Conservation (phyloP, 2,113 vertebrate genomes). For the Poecilia latipinna region DNA sequence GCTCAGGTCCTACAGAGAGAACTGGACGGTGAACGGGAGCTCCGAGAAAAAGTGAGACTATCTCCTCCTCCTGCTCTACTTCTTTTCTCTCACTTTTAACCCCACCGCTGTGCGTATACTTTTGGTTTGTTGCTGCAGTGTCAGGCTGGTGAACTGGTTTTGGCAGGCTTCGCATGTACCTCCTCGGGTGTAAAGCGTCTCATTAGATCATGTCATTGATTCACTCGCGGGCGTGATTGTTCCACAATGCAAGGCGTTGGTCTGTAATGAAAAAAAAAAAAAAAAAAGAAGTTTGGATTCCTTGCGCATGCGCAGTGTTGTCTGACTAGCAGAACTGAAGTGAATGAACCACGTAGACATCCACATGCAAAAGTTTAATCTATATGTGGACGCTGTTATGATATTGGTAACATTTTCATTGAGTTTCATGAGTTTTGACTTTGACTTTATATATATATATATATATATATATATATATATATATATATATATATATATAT, state of each 20-base stretch:
- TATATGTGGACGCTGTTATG: neutral
- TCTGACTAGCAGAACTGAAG: slow-evolving; percentile 5
- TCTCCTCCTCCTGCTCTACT: slow-evolving; percentile 3
- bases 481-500: too few species aligned
- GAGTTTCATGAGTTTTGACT: too few species aligned
- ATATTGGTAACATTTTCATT: too few species aligned
- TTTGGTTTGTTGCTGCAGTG: neutral
- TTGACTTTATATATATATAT: too few species aligned
- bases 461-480: too few species aligned
- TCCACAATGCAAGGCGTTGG: slow-evolving; percentile 80
- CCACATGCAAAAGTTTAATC: neutral
- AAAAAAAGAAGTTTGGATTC: slow-evolving; percentile 68
- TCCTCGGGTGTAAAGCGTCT: neutral
- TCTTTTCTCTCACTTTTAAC: slow-evolving; percentile 5
- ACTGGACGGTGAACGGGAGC: slow-evolving; percentile 92
- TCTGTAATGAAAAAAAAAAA: slow-evolving; percentile 43
- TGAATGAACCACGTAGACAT: slow-evolving; percentile 62
- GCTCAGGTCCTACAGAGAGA: slow-evolving; percentile 90
- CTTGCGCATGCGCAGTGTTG: slow-evolving; percentile 62
- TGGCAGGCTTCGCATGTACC: neutral
- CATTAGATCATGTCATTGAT: slow-evolving; percentile 54
- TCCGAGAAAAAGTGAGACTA: slow-evolving; percentile 93
- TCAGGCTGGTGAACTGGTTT: rapidly evolving
- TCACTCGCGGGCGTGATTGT: slow-evolving; percentile 66
- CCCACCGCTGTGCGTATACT: neutral